A percentile compares a stretch with the other conserved stretches of the same genome.
Evolutionary conservation across 2,888 invertebrate species (phyloP).

Genomic region (Aethes cnicana): DNA sequence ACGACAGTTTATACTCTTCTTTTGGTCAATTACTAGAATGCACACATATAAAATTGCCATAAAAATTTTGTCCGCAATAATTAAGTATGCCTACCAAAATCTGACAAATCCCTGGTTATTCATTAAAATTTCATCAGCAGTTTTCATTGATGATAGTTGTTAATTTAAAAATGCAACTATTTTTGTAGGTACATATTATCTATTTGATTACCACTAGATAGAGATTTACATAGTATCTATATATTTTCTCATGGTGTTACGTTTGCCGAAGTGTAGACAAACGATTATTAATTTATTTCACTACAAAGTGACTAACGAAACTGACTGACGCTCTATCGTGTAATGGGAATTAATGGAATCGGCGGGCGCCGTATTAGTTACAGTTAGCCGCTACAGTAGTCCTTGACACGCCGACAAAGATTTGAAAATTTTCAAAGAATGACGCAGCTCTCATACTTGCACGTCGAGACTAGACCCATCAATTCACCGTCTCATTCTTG

Average conservation of each 20-base stretch:
- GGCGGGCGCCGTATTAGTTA: not conserved
- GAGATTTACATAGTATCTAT: conserved; percentile 66
- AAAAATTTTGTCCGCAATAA: conserved; percentile 45
- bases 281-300: conserved; percentile 60
- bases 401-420: not conserved
- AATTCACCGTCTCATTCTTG: conserved; percentile 33
- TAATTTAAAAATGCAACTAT: conserved; percentile 77
- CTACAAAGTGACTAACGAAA: conserved; percentile 52
- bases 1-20: conserved; percentile 47
- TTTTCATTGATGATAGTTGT: conserved; percentile 54
- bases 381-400: too few species aligned
- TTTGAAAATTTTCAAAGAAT: conserved; percentile 1
- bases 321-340: conserved; percentile 42
- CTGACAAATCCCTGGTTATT: conserved; percentile 40
- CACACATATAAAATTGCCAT: conserved; percentile 54
- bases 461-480: conserved; percentile 17
- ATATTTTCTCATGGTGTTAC: conserved; percentile 76
- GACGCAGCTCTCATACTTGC: conserved; percentile 1
- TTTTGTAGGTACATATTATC: conserved; percentile 79
- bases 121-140: conserved; percentile 48
- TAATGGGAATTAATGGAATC: not conserved
- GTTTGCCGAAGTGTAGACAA: conserved; percentile 63
- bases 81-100: conserved; percentile 12
- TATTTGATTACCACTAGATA: conserved; percentile 78
- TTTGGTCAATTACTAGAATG: conserved; percentile 55